A percentile compares a stretch with the other conserved stretches of the same genome.
These are phyloP conservation scores for Phenganax stokvisi DNA, from an alignment of 92 coral and sea anemone species.

Conservation along the genomic window DNA sequence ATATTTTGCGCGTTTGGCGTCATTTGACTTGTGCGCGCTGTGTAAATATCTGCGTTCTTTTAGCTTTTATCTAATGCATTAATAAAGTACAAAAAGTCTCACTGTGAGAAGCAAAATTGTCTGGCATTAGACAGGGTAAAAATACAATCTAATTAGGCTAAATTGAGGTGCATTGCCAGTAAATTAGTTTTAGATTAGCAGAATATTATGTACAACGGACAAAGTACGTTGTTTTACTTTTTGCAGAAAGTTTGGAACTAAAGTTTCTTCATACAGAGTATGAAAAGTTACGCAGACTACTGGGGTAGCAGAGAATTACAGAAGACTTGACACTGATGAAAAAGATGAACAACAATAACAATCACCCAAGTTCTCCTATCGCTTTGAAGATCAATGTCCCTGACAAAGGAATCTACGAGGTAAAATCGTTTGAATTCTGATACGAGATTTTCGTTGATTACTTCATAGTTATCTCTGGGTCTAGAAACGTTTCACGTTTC, in stretches of 20 bases:
- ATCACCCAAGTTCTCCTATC: conserved; percentile 3
- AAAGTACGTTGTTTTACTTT: no score
- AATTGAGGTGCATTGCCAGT: no score
- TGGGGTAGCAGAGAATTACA: not conserved
- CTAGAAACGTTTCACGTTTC: conserved; percentile 70
- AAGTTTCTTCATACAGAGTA: not conserved
- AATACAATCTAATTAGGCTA: no score
- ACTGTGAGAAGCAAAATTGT: no score
- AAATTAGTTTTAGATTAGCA: no score
- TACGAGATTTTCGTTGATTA: not conserved
- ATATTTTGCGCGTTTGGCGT: conserved; percentile 5
- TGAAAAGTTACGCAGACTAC: not conserved
- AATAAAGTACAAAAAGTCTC: no score
- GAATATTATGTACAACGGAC: no score
- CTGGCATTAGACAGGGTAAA: no score
- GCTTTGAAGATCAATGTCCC: conserved; percentile 22
- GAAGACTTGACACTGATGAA: not conserved
- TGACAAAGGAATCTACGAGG: conserved; percentile 37
- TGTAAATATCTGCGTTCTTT: not conserved
- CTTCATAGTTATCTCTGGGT: conserved; percentile 1
- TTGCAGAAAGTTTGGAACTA: no score
- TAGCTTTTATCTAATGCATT: no score
- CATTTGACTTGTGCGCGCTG: not conserved
- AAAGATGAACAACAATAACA: conserved; percentile 26
- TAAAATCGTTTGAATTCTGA: not conserved